phyloP scores from a whole-genome alignment of 2,888 invertebrate genomes.

The Psylliodes chrysocephalus region DNA sequence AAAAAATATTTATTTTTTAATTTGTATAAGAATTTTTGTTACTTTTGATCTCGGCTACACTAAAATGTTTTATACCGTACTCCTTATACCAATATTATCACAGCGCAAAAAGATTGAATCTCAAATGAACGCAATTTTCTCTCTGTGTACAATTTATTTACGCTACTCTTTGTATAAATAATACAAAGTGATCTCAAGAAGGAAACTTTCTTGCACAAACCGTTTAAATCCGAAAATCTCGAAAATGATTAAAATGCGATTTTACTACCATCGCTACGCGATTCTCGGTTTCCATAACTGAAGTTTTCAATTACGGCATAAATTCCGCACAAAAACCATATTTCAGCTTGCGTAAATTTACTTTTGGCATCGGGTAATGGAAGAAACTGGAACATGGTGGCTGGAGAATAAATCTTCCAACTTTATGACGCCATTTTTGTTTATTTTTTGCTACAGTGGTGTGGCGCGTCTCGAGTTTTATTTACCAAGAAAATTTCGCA shows the following conservation, averaged over 20 bases:
- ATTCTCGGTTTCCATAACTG: neutral
- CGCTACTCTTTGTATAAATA: too few species aligned
- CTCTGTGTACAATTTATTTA: too few species aligned
- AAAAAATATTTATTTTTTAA: too few species aligned
- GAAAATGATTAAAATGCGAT: conserved; percentile 1
- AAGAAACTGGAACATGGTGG: conserved; percentile 9
- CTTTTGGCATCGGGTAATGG: conserved; percentile 8
- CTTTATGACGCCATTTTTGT: conserved; percentile 17
- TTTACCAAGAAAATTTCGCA: neutral
- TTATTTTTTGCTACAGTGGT: neutral
- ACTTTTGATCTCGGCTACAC: too few species aligned
- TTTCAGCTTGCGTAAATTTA: conserved; percentile 22
- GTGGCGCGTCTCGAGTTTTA: neutral
- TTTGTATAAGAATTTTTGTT: too few species aligned
- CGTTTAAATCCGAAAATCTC: neutral
- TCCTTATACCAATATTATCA: too few species aligned
- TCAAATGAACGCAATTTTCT: too few species aligned
- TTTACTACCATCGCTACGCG: neutral
- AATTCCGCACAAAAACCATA: conserved; percentile 9
- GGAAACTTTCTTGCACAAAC: too few species aligned
- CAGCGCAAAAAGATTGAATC: too few species aligned
- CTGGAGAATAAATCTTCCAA: conserved; percentile 15
- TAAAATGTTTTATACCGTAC: too few species aligned
- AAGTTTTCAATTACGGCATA: conserved; percentile 1
- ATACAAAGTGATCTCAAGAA: too few species aligned